A percentile compares a stretch with the other conserved stretches of the same genome.
Conservation (phyloP, 2,797 vertebrate species). For the Fratercula arctica region DNA sequence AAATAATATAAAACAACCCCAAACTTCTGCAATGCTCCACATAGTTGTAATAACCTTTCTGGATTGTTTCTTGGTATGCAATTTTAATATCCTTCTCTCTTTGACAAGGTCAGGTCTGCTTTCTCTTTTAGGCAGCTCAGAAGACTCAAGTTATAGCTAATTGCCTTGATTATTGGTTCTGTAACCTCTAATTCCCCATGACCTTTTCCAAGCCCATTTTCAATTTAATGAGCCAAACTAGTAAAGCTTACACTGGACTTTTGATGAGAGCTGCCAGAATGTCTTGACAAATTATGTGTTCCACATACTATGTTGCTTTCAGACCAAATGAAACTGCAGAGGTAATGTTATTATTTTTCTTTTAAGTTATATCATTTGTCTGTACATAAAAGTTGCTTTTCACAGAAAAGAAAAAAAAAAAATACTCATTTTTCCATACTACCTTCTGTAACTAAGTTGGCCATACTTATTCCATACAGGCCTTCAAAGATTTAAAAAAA, state of each 20-base stretch:
- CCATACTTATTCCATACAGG: neutral
- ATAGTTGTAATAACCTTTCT: neutral
- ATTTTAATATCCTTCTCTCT: conserved; percentile 35
- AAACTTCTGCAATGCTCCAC: neutral
- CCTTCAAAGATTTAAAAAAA: neutral
- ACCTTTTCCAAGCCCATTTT: conserved; percentile 65
- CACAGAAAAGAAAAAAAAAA: neutral
- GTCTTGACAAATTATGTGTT: conserved; percentile 58
- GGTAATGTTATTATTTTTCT: conserved; percentile 14
- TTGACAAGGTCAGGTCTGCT: conserved; percentile 42
- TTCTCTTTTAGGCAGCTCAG: conserved; percentile 53
- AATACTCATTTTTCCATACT: neutral
- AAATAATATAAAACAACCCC: neutral
- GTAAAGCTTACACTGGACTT: conserved; percentile 58
- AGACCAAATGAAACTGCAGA: conserved; percentile 19
- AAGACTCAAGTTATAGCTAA: conserved; percentile 64
- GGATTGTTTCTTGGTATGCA: neutral
- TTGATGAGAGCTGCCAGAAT: conserved; percentile 48
- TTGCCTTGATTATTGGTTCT: conserved; percentile 71
- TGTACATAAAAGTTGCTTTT: conserved; percentile 21
- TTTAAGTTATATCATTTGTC: conserved; percentile 37
- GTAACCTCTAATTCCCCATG: conserved; percentile 60
- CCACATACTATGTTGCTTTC: neutral
- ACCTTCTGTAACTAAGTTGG: neutral
- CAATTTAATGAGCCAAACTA: conserved; percentile 65